Percentiles rank a stretch among this genome's conserved stretches.
Evolutionary conservation across 92 coral and sea anemone species (phyloP).

Genomic region (Zoanthus sansibaricus): DNA sequence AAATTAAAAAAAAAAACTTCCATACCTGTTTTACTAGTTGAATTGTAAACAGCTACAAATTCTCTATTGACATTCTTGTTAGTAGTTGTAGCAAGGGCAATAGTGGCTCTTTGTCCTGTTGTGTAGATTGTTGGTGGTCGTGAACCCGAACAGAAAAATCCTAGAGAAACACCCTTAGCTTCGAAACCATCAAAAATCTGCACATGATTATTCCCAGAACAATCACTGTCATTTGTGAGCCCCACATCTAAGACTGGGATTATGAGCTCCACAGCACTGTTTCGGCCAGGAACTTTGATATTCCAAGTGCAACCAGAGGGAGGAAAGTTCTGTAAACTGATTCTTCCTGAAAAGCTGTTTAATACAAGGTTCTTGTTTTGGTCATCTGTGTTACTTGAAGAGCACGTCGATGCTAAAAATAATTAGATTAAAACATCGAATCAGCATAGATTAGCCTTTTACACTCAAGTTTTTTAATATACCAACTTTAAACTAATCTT

Average conservation of each 20-base stretch:
- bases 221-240: neutral
- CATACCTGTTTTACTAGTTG: neutral
- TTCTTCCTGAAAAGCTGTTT: neutral
- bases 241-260: neutral
- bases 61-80: neutral
- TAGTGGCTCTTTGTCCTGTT: neutral
- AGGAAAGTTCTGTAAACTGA: neutral
- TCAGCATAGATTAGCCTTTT: neutral
- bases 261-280: neutral
- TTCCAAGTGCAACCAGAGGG: neutral
- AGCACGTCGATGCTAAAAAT: slow-evolving; percentile 4
- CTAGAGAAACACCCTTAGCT: slow-evolving; percentile 4
- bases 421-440: neutral
- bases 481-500: too few species aligned
- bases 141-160: neutral
- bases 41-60: neutral
- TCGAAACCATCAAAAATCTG: slow-evolving; percentile 1
- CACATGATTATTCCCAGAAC: neutral
- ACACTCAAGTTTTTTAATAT: too few species aligned
- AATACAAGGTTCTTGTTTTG: slow-evolving; percentile 14
- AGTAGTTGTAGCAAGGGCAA: neutral
- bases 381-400: slow-evolving; percentile 11
- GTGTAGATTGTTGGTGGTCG: slow-evolving; percentile 6
- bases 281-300: neutral
- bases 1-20: too few species aligned